Conservation (phyloP, 2,888 invertebrate genomes). For the Melanotus villosus region DNA sequence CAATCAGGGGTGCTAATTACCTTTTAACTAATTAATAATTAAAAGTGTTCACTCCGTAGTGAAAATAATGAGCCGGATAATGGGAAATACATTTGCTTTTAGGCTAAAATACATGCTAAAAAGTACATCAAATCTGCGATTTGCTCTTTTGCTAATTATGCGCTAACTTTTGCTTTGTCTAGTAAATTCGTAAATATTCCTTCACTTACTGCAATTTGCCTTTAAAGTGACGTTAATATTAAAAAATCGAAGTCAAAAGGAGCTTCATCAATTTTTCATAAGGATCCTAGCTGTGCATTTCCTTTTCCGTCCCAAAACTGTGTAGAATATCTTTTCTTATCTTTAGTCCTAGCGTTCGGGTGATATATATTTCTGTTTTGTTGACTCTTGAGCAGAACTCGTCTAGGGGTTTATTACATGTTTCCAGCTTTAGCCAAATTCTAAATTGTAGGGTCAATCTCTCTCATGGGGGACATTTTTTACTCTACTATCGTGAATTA, state of each 20-base stretch:
- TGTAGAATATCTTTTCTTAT: conserved; percentile 3
- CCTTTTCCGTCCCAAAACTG: conserved; percentile 1
- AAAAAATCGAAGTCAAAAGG: not conserved
- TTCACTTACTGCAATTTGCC: too few species aligned
- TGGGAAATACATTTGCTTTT: not conserved
- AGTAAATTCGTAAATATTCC: too few species aligned
- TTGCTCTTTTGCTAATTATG: too few species aligned
- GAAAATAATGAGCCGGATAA: not conserved
- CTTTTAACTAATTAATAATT: conserved; percentile 20
- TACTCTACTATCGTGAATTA: not conserved
- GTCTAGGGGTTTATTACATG: conserved; percentile 8
- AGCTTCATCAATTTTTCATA: not conserved
- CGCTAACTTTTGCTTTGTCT: too few species aligned
- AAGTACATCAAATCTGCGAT: too few species aligned
- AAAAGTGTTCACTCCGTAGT: not conserved
- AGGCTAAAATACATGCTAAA: too few species aligned
- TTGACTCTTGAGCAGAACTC: conserved; percentile 7
- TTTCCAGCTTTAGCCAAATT: conserved; percentile 19
- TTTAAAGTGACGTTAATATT: not conserved
- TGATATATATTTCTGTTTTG: conserved; percentile 24
- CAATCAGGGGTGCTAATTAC: conserved; percentile 10
- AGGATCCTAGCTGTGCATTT: not conserved
- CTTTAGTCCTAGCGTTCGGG: not conserved
- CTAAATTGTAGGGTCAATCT: conserved; percentile 15
- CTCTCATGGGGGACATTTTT: not conserved